Evolutionary conservation across 2,113 vertebrate genomes (phyloP).

Genomic region (Erpornis zantholeuca): DNA sequence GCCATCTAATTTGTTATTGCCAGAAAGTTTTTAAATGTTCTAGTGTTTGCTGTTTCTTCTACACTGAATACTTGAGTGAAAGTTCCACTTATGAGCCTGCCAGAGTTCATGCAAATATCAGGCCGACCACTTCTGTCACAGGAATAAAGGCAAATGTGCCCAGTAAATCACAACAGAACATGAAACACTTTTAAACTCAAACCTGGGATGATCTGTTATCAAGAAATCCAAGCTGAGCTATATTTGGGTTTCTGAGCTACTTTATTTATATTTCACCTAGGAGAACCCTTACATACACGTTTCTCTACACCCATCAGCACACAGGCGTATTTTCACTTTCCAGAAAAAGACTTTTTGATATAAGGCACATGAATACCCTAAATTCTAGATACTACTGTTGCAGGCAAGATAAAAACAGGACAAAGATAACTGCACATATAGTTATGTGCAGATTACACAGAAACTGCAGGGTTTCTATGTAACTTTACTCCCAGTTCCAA

Average conservation of each 20-base stretch:
- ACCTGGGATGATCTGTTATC: not conserved
- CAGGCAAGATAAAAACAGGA: not conserved
- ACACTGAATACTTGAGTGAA: not conserved
- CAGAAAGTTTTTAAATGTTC: constrained; percentile 24
- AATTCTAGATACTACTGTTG: not conserved
- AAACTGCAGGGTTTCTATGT: not conserved
- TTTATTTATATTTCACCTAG: constrained; percentile 6
- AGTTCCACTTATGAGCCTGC: not conserved
- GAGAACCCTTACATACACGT: not conserved
- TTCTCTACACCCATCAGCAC: not conserved
- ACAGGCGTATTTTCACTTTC: not conserved
- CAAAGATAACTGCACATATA: not conserved
- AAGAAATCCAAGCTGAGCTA: constrained; percentile 14
- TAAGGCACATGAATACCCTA: not conserved
- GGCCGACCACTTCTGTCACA: not conserved
- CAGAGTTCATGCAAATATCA: constrained; percentile 1
- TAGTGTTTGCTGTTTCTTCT: not conserved
- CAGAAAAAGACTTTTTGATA: not conserved
- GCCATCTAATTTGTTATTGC: constrained; percentile 56
- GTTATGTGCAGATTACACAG: too few relatives aligned
- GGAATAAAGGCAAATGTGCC: not conserved
- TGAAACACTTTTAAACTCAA: not conserved
- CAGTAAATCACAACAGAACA: constrained; percentile 9
- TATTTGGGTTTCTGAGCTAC: not conserved
- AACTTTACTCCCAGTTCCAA: not conserved